Conservation (phyloP, 2,888 invertebrate genomes). For the Dasysyrphus albostriatus region DNA sequence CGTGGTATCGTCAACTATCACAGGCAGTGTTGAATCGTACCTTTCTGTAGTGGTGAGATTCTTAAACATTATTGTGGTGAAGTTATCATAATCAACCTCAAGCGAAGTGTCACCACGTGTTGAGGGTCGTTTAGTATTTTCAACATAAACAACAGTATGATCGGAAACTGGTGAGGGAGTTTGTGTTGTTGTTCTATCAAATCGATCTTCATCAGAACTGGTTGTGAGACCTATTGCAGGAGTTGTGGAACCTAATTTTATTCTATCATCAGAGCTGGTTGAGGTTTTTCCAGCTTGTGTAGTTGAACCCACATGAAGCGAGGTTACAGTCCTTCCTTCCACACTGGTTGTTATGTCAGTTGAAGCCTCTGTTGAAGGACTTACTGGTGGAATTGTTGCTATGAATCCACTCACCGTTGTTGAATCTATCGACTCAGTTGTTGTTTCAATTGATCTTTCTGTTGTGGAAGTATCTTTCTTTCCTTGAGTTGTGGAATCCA, state of each 20-base stretch:
- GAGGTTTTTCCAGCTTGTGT: neutral
- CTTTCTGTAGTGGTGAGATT: constrained; percentile 66
- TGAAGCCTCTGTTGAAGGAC: constrained; percentile 12
- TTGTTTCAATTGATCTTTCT: constrained; percentile 39
- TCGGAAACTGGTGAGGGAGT: constrained; percentile 47
- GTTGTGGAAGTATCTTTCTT: constrained; percentile 45
- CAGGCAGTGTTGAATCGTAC: constrained; percentile 65
- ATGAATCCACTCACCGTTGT: constrained; percentile 14
- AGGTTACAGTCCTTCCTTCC: neutral
- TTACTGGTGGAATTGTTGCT: constrained; percentile 51
- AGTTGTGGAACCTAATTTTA: constrained; percentile 6
- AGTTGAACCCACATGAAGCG: neutral
- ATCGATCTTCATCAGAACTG: neutral
- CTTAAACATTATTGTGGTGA: constrained; percentile 76
- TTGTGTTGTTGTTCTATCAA: constrained; percentile 77
- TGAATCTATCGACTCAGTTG: constrained; percentile 37
- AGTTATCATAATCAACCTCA: constrained; percentile 79
- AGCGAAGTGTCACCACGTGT: constrained; percentile 83
- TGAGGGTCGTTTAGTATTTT: constrained; percentile 70
- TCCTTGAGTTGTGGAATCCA: constrained; percentile 36
- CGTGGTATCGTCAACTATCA: constrained; percentile 58
- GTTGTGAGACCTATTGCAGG: constrained; percentile 40
- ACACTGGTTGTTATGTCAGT: neutral
- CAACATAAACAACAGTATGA: constrained; percentile 58
- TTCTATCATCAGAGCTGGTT: neutral